These are phyloP conservation scores for Drosophila sechellia DNA, from an alignment of 1,140 invertebrate species.

Conservation along the genomic window DNA sequence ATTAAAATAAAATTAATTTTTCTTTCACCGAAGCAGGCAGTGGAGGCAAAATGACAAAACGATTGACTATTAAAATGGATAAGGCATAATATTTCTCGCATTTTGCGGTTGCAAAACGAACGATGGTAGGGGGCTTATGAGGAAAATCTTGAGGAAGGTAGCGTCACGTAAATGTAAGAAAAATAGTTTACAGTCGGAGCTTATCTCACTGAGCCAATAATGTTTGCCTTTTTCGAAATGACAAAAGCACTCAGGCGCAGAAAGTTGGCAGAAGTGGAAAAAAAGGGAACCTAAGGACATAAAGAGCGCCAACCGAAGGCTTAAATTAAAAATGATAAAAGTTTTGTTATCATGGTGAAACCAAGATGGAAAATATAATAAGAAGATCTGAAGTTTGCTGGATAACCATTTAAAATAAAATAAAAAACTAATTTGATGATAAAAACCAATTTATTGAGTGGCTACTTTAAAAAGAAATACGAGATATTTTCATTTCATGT, in stretches of 20 bases:
- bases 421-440: neutral
- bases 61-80: conserved; percentile 82
- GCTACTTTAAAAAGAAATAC: no score
- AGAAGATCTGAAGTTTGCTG: neutral
- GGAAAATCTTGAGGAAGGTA: neutral
- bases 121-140: neutral
- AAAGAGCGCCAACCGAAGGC: conserved; percentile 25
- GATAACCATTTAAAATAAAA: neutral
- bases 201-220: conserved; percentile 73
- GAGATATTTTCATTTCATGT: no score
- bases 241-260: conserved; percentile 54
- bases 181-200: conserved; percentile 74
- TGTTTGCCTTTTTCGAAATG: conserved; percentile 63
- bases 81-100: conserved; percentile 81
- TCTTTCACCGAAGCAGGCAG: conserved; percentile 24
- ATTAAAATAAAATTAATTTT: conserved; percentile 82
- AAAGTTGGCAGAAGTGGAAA: neutral
- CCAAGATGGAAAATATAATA: neutral
- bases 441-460: no score
- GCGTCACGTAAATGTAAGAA: conserved; percentile 75
- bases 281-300: conserved; percentile 5
- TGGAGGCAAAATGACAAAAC: conserved; percentile 67
- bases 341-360: conserved; percentile 2
- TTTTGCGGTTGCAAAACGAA: conserved; percentile 45
- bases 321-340: conserved; percentile 40